These are phyloP conservation scores for Tenrec ecaudatus DNA, from an alignment of 2,113 vertebrate species.

Conservation along the genomic window DNA sequence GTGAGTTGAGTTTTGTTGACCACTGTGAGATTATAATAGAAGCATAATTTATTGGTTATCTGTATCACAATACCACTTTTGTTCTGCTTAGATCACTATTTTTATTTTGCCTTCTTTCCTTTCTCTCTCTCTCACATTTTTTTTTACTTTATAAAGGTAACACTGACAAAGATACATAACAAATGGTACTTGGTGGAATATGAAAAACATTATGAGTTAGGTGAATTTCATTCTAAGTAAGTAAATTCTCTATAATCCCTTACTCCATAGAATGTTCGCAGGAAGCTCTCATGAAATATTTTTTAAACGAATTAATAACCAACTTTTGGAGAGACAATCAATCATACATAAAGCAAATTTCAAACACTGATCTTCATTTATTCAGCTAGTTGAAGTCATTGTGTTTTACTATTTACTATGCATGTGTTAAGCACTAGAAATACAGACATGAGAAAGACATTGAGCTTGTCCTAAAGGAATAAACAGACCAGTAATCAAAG, in stretches of 20 bases:
- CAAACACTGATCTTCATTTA: neutral
- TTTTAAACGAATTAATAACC: conserved; percentile 24
- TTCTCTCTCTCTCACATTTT: neutral
- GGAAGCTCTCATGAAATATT: conserved; percentile 3
- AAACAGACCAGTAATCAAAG: neutral
- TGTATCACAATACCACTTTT: neutral
- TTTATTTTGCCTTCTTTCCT: neutral
- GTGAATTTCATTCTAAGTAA: conserved; percentile 22
- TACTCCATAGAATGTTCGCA: neutral
- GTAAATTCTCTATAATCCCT: neutral
- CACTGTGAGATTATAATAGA: neutral
- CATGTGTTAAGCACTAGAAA: neutral
- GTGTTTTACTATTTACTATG: neutral
- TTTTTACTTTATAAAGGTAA: neutral
- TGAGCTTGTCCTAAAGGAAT: neutral
- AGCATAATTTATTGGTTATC: neutral
- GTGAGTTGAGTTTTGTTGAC: too few species aligned
- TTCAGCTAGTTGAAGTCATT: neutral
- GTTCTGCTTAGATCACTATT: neutral
- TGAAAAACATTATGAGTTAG: neutral
- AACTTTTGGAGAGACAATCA: neutral
- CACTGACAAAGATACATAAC: neutral
- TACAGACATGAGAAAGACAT: neutral
- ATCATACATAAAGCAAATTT: neutral
- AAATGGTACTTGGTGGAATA: neutral